A percentile compares a stretch with the other conserved stretches of the same genome.
phyloP scores from a whole-genome alignment of 2,113 vertebrate genomes.

The Cephalopholis sonnerati region DNA sequence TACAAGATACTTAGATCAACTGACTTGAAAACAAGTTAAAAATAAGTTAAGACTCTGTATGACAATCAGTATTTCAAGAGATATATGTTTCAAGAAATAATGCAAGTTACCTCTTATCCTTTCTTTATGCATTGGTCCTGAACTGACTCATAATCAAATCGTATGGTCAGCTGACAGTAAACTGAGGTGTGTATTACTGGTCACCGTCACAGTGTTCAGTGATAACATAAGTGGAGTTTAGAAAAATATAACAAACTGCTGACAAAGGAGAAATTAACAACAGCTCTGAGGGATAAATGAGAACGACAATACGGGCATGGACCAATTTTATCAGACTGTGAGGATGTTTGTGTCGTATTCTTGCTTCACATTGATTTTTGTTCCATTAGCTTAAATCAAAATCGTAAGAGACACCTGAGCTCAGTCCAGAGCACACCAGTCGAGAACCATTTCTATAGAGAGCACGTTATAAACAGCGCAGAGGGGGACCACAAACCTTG shows the following conservation, averaged over 20 bases:
- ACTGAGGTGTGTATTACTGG: not conserved
- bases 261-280: slow-evolving; percentile 20
- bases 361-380: slow-evolving; percentile 59
- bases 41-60: not conserved
- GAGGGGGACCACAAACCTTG: slow-evolving; percentile 82
- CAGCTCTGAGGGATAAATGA: slow-evolving; percentile 1
- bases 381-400: slow-evolving; percentile 66
- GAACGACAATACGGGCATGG: not conserved
- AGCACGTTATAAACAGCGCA: slow-evolving; percentile 78
- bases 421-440: slow-evolving; percentile 56
- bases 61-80: not conserved
- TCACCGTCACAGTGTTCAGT: not conserved
- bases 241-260: slow-evolving; percentile 8
- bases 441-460: slow-evolving; percentile 72
- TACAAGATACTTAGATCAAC: not conserved
- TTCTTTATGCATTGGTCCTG: not conserved
- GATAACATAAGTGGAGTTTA: not conserved
- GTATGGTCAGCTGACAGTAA: not conserved
- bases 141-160: slow-evolving; percentile 4
- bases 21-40: no score
- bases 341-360: slow-evolving; percentile 22
- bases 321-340: not conserved
- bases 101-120: not conserved
- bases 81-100: not conserved
- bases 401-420: slow-evolving; percentile 72